phyloP scores from a whole-genome alignment of 2,888 invertebrate genomes.

The Hydrotaea diabolus region DNA sequence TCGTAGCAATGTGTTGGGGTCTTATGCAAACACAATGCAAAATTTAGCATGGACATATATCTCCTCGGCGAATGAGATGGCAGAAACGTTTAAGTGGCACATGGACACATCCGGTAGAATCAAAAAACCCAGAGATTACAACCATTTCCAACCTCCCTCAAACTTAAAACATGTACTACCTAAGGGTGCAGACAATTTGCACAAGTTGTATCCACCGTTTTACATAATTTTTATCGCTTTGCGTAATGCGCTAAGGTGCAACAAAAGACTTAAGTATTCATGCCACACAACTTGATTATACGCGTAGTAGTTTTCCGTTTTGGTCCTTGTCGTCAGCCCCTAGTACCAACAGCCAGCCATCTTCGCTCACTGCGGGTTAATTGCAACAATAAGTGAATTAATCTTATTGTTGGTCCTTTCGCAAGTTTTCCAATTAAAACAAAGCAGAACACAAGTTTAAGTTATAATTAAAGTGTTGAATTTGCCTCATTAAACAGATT shows the following conservation, averaged over 20 bases:
- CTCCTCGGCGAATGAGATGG: too few relatives aligned
- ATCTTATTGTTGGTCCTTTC: neutral
- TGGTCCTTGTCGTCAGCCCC: neutral
- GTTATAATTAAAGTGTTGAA: slow-evolving; percentile 32
- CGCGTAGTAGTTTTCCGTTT: neutral
- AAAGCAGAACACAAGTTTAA: slow-evolving; percentile 10
- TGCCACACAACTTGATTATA: slow-evolving; percentile 17
- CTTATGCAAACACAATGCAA: too few relatives aligned
- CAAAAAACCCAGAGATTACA: too few relatives aligned
- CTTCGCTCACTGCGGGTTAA: neutral
- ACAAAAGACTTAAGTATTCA: neutral
- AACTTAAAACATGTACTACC: neutral
- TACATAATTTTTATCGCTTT: neutral
- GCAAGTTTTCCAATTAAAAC: slow-evolving; percentile 31
- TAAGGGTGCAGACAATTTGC: neutral
- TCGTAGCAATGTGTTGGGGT: too few relatives aligned
- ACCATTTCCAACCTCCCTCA: too few relatives aligned
- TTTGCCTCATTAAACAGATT: slow-evolving; percentile 2
- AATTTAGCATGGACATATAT: too few relatives aligned
- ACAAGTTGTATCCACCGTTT: neutral
- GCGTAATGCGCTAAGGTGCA: neutral
- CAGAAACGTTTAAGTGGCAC: too few relatives aligned
- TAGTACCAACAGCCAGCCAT: neutral
- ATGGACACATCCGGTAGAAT: too few relatives aligned
- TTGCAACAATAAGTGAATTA: slow-evolving; percentile 26